Base-by-base conservation (phyloP, 2,797 vertebrate genomes). In the Sebastes kiyomatsui region DNA sequence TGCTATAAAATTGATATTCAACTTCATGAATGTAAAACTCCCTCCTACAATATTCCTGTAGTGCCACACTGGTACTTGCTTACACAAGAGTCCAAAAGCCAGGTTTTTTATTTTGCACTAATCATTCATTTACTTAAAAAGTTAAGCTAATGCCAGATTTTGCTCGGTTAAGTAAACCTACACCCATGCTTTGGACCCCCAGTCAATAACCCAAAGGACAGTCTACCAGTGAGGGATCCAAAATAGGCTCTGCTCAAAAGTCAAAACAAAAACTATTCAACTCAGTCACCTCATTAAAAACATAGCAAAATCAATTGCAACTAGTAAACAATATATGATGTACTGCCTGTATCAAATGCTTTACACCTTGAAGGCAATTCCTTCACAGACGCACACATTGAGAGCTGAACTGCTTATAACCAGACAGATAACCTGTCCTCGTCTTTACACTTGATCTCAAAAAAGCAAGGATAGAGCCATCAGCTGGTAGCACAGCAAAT, bases 81-180 rank as follows among this genome's bases (percentile, higher is more conserved):
- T 94, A 81, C 92, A 91, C 94, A 94, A 94, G 88, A 95, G 95
- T 95, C 93, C 94, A 95, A 96, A 95, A 95, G 90, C 93, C 87
- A 90, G 80, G 33, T 35, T 35, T 89, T 91, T 94, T 95, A 46
- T 46, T 18, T 94, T 95, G 82, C 86, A 92, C 88, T 91, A 87
- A 92, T 94, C 90, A 91, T 95, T 93, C 91, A 95, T 94, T 95
- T 95, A 94, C 95, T 94, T 94, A 90, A 91, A 93, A 93, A 92
- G 93, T 93, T 90, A 94, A 92, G 75, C 93, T 84, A 90, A 94
- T 94, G 94, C 95, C 93, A 94, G 81, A 91, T 92, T 93, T 92
- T 93, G 77, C 80, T 75, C 28, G 33, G 90, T 89, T 94, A 94
- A 94, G 94, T 94, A 94, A 95, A 94, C 92, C 87, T 91, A 87